Conservation (phyloP, 1,140 invertebrate genomes). For the Manduca sexta region DNA sequence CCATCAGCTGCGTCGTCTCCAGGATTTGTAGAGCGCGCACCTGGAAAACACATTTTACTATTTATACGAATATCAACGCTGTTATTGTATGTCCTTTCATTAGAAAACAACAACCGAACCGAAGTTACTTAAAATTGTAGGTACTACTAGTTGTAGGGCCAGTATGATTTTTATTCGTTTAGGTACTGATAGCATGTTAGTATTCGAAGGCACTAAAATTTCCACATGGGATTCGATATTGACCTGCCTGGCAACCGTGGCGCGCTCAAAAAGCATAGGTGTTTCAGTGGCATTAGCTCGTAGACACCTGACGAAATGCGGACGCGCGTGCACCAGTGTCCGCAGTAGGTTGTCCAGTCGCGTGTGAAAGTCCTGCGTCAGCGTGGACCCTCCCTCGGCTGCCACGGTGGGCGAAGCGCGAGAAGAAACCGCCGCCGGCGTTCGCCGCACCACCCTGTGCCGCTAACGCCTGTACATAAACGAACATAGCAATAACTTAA, state of each 20-base stretch:
- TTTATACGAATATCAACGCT: no score
- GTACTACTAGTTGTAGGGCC: no score
- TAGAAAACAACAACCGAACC: no score
- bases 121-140: no score
- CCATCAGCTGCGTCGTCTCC: constrained; percentile 96
- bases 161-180: no score
- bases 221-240: no score
- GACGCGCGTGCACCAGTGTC: constrained; percentile 92
- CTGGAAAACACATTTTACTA: constrained; percentile 73
- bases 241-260: constrained; percentile 80
- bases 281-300: constrained; percentile 88
- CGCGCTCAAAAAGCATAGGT: constrained; percentile 85
- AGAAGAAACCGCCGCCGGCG: constrained; percentile 78
- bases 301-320: constrained; percentile 95
- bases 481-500: no score
- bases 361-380: constrained; percentile 96
- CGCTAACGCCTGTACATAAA: constrained; percentile 82
- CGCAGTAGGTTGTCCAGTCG: constrained; percentile 92
- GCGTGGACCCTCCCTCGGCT: constrained; percentile 90
- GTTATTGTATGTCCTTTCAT: no score
- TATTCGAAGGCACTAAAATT: no score
- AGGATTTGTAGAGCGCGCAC: constrained; percentile 93
- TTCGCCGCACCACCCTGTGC: constrained; percentile 87
- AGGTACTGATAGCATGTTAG: no score
- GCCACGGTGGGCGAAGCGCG: constrained; percentile 94